phyloP scores from a whole-genome alignment of 92 coral and sea anemone species.

The Pocillopora meandrina region DNA sequence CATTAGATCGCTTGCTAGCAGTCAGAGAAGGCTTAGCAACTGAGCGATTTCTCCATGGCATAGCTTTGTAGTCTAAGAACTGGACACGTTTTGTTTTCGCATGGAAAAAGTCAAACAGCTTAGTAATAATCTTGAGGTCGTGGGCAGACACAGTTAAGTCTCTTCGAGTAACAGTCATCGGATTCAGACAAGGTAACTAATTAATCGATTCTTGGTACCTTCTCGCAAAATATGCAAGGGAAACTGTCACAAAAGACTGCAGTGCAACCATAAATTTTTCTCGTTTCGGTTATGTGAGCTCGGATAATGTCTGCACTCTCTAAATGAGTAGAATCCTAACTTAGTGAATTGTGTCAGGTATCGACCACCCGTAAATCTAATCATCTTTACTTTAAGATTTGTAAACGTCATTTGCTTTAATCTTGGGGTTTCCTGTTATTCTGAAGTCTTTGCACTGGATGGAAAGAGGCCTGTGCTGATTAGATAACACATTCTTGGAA shows the following conservation, averaged over 20 bases:
- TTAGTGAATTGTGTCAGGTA: not conserved
- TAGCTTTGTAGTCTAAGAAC: not conserved
- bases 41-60: not conserved
- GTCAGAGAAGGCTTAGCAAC: not conserved
- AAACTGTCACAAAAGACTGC: not conserved
- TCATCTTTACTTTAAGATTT: constrained; percentile 9
- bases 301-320: not conserved
- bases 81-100: not conserved
- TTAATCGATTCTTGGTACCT: not conserved
- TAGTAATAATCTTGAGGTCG: not conserved
- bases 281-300: not conserved
- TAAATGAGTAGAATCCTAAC: not conserved
- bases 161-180: not conserved
- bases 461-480: not conserved
- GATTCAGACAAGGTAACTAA: constrained; percentile 8
- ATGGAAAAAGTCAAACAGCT: not conserved
- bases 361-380: not conserved
- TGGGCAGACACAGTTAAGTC: not conserved
- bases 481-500: not conserved
- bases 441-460: no score
- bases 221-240: not conserved
- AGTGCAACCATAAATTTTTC: not conserved
- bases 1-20: constrained; percentile 1
- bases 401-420: constrained; percentile 1
- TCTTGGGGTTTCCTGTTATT: not conserved